Base-by-base conservation (phyloP, 2,888 invertebrate genomes). In the Hipparchia sbordonii region DNA sequence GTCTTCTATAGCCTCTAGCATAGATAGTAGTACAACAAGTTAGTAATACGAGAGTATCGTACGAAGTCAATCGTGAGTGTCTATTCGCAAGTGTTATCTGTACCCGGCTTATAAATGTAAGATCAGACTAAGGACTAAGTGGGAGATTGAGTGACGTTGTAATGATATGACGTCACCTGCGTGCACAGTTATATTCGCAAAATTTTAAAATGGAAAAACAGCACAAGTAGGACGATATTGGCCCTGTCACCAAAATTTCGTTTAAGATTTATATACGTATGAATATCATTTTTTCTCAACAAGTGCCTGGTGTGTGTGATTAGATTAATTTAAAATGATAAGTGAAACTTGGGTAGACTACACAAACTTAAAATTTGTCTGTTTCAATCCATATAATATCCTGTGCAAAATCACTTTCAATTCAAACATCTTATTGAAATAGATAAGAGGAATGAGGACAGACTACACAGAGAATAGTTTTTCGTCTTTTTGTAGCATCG, bases 11-110 rank as follows among this genome's bases (percentile, higher is more conserved):
- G 67, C 33, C 51, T 3, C 33, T 51, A 13, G 51, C 39, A 60
- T 2, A 60, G 46, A 46, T 33, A 23, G 0, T 23, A 23, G 23
- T 23, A 23, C 23, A 23, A 12, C 12, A 33, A 62, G 62, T 52
- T 65, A 65, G 65, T 65, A 52, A 52, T 52, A 33, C 65, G 52
- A 65, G 65, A 67, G 54, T 67, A 13, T 67, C 61, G 61, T 6
- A 23, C 69, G 45, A 7, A 33, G 61, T 12, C 61, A 69, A 8
- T 52, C 69, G 51, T 51, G 23, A 57, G 52, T 51, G 13, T n/a
- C 13, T 39, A 45, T 33, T 13, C 61, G 52, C 52, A 45, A 6
- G 68, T 39, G 9, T 13, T 54, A 62, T 61, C 69, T 69, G 69
- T 62, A 52, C 60, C 39, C 48, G 61, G 10, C 45, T 62, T 39